These are phyloP conservation scores for Coluber constrictor DNA, from an alignment of 2,797 vertebrate genomes.

Conservation along the genomic window DNA sequence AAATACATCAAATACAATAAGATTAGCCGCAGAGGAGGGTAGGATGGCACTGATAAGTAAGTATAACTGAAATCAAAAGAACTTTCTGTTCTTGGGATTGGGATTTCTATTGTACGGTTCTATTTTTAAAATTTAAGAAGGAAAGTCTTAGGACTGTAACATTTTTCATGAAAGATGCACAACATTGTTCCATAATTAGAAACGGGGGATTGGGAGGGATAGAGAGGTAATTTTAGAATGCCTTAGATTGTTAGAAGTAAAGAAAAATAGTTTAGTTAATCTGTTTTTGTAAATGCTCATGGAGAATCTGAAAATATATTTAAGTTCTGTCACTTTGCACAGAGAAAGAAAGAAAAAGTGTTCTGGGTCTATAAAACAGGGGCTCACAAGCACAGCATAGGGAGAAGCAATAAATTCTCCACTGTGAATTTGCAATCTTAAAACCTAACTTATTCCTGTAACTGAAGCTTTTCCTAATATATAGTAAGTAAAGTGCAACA, in stretches of 20 bases:
- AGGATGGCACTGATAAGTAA: neutral
- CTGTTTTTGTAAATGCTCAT: neutral
- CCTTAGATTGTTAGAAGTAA: neutral
- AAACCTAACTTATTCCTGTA: neutral
- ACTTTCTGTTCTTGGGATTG: neutral
- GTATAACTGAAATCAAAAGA: neutral
- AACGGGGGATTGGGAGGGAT: neutral
- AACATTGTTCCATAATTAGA: neutral
- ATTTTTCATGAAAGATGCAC: neutral
- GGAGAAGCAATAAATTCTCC: neutral
- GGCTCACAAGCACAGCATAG: neutral
- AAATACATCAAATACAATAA: too few relatives aligned
- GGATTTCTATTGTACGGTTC: neutral
- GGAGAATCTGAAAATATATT: neutral
- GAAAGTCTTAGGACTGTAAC: neutral
- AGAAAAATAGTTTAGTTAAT: neutral
- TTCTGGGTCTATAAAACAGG: neutral
- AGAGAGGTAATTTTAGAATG: neutral
- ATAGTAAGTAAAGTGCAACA: neutral
- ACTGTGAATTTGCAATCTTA: neutral
- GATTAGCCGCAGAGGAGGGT: neutral
- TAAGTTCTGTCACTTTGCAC: neutral
- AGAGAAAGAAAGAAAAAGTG: neutral
- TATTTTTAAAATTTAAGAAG: neutral
- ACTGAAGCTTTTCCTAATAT: neutral